These are phyloP conservation scores for Gortyna flavago DNA, from an alignment of 2,888 invertebrate genomes.

Conservation along the genomic window DNA sequence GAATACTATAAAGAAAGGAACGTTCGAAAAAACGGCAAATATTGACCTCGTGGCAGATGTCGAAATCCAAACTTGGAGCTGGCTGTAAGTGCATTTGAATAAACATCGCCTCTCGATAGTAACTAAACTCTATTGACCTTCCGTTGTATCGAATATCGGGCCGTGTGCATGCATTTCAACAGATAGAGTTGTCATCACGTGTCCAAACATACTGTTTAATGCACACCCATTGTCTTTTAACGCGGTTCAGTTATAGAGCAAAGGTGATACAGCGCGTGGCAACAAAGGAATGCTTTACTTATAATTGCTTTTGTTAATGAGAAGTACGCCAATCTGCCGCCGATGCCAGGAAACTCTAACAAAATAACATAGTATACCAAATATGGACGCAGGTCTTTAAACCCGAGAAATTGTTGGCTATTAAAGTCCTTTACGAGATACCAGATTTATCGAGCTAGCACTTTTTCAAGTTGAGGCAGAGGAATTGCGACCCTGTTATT, in stretches of 20 bases:
- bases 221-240: slow-evolving; percentile 48
- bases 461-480: slow-evolving; percentile 56
- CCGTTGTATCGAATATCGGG: slow-evolving; percentile 84
- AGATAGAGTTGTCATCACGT: slow-evolving; percentile 86
- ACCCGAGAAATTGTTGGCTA: slow-evolving; percentile 76
- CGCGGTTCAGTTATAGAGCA: slow-evolving; percentile 43
- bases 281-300: slow-evolving; percentile 47
- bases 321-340: slow-evolving; percentile 51
- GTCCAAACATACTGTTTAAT: slow-evolving; percentile 76
- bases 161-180: slow-evolving; percentile 70
- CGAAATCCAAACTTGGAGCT: slow-evolving; percentile 86
- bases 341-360: slow-evolving; percentile 62
- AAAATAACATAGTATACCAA: slow-evolving; percentile 71
- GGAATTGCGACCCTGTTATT: slow-evolving; percentile 74
- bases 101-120: slow-evolving; percentile 86
- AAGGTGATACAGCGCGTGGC: slow-evolving; percentile 48
- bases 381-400: slow-evolving; percentile 77
- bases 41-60: slow-evolving; percentile 89
- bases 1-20: slow-evolving; percentile 78
- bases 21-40: slow-evolving; percentile 85
- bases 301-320: slow-evolving; percentile 51
- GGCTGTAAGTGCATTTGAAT: slow-evolving; percentile 88
- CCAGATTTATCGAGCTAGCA: slow-evolving; percentile 74
- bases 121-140: slow-evolving; percentile 87
- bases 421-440: slow-evolving; percentile 78